Evolutionary conservation across 2,888 invertebrate species (phyloP), one percentile per base, ranked within the genome.

Genomic region (Coenonympha arcania): DNA sequence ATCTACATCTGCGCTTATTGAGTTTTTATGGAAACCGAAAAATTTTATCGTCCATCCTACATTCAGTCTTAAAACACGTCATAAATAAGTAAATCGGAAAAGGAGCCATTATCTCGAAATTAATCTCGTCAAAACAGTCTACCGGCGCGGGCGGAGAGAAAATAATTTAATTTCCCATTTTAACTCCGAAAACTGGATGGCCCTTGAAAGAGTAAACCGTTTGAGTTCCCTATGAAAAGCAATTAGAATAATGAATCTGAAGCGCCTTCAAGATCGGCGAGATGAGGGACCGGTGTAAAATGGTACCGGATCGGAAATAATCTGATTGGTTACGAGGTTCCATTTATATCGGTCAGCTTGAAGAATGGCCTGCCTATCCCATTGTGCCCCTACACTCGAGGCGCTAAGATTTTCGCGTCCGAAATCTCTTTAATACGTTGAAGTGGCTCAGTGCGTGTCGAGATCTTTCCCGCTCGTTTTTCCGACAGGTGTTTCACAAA

Each of bases 151-250:
- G n/a, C n/a, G 62, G 64, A 68, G 66, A 68, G 68, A 74, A 74
- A 75, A 79, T 81, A 79, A 84, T 82, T 79, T 76, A 82, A 83
- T 83, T 79, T 80, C 73, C 70, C 78, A 68, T 74, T 77, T 77
- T 71, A 71, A 66, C 69, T 66, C 59, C 58, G 67, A 68, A 69
- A 71, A 69, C 71, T 73, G 70, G 73, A 76, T 70, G 70, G 69
- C 73, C 69, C 84, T 84, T 66, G 72, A 76, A 73, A 73, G 69
- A 72, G 71, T 71, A 73, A 72, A 76, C 74, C 73, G 68, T 77
- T 73, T 63, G 71, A 71, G 71, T 70, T 71, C 66, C 65, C 68
- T 76, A 77, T 78, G 77, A 79, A 80, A 72, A 73, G 70, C 74
- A 74, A 73, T 74, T 74, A 73, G 71, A 71, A 83, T 84, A 84